These are phyloP conservation scores for Lathronympha strigana DNA, from an alignment of 2,888 invertebrate species.

Conservation along the genomic window DNA sequence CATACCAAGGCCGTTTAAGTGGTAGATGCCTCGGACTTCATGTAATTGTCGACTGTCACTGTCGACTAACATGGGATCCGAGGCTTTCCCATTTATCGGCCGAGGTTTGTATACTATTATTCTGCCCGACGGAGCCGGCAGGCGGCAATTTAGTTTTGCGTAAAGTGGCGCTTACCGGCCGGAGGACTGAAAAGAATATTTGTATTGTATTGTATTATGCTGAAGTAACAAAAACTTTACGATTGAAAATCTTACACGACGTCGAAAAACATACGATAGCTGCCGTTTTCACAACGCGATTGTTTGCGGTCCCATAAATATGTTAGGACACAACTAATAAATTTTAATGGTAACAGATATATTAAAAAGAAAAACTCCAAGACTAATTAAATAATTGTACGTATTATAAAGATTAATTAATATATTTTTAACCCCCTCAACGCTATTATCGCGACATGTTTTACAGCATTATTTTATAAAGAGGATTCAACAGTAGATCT, in stretches of 20 bases:
- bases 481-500: background rate
- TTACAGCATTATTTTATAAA: background rate
- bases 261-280: slow-evolving; percentile 28
- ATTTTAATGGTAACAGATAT: slow-evolving; percentile 40
- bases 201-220: too few relatives aligned
- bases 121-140: too few relatives aligned
- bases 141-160: too few relatives aligned
- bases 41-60: too few relatives aligned
- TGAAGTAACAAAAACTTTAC: slow-evolving; percentile 6
- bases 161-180: too few relatives aligned
- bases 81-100: too few relatives aligned
- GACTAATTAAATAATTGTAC: slow-evolving; percentile 1
- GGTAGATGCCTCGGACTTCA: too few relatives aligned
- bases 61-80: too few relatives aligned
- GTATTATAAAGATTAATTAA: slow-evolving; percentile 8
- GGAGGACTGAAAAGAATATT: too few relatives aligned
- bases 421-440: background rate
- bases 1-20: too few relatives aligned
- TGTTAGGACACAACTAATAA: slow-evolving; percentile 18
- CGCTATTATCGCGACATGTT: background rate
- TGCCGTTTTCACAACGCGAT: slow-evolving; percentile 37
- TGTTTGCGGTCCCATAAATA: slow-evolving; percentile 32
- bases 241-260: slow-evolving; percentile 7
- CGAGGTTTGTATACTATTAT: too few relatives aligned
- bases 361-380: slow-evolving; percentile 4